Percentiles rank a stretch among this genome's conserved stretches.
These are phyloP conservation scores for Drosophila navojoa DNA, from an alignment of 1,140 invertebrate species.

Conservation along the genomic window DNA sequence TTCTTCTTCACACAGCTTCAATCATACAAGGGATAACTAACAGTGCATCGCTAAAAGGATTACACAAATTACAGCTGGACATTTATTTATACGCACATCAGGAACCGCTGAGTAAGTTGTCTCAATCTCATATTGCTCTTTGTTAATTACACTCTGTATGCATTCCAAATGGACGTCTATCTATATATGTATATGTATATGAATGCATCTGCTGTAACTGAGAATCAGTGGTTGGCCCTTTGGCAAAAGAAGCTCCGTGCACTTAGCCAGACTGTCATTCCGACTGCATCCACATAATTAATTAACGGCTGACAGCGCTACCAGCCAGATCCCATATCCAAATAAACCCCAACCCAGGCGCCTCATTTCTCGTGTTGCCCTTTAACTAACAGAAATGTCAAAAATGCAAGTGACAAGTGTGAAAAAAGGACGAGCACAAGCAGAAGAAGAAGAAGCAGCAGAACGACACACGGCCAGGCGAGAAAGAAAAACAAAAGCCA, in stretches of 20 bases:
- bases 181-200: too few species aligned
- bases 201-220: not conserved
- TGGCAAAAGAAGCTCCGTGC: slow-evolving; percentile 20
- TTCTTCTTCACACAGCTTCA: too few species aligned
- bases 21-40: too few species aligned
- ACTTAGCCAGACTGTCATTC: slow-evolving; percentile 66
- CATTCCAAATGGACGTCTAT: slow-evolving; percentile 5
- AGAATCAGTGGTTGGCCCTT: slow-evolving; percentile 7
- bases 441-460: slow-evolving; percentile 40
- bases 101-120: not conserved
- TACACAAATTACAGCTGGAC: too few species aligned
- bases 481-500: slow-evolving; percentile 72
- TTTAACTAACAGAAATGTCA: slow-evolving; percentile 77
- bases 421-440: slow-evolving; percentile 71
- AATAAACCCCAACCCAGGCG: slow-evolving; percentile 12
- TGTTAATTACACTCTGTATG: slow-evolving; percentile 40
- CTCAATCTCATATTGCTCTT: slow-evolving; percentile 25
- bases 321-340: slow-evolving; percentile 32
- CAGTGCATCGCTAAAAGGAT: too few species aligned
- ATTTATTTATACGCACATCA: not conserved
- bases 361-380: slow-evolving; percentile 19
- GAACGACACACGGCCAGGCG: slow-evolving; percentile 33
- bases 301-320: slow-evolving; percentile 69
- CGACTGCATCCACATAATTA: slow-evolving; percentile 76
- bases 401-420: slow-evolving; percentile 81